Percentiles rank a stretch among this genome's conserved stretches.
Evolutionary conservation across 2,888 invertebrate genomes (phyloP).

Genomic region (Aleiodes testaceus): DNA sequence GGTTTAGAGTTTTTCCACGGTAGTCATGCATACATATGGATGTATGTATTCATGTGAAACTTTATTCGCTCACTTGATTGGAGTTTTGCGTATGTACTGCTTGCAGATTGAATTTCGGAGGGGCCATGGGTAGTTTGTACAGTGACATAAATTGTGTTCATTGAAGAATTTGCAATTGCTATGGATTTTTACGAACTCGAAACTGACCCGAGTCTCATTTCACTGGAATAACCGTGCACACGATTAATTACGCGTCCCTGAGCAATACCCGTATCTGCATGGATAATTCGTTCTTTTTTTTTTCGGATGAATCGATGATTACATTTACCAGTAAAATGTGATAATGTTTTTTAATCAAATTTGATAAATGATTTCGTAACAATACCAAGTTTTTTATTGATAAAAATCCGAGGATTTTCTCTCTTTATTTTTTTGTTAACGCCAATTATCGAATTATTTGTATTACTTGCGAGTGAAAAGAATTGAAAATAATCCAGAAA

Average conservation of each 20-base stretch:
- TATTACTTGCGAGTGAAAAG: too few species aligned
- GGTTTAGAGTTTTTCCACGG: constrained; percentile 3
- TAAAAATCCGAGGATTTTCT: too few species aligned
- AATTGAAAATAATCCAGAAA: too few species aligned
- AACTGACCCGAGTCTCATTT: constrained; percentile 14
- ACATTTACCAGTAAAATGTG: neutral
- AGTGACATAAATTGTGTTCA: constrained; percentile 25
- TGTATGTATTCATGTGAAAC: constrained; percentile 18
- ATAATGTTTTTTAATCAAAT: constrained; percentile 4
- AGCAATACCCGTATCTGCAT: constrained; percentile 16
- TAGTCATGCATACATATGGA: neutral
- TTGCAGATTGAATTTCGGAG: neutral
- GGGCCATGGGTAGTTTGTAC: constrained; percentile 1
- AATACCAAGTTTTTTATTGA: neutral
- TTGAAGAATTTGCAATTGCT: constrained; percentile 15
- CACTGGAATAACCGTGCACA: constrained; percentile 6
- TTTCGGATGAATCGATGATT: constrained; percentile 1
- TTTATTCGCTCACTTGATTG: constrained; percentile 18
- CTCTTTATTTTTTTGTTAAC: too few species aligned
- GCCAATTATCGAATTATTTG: too few species aligned
- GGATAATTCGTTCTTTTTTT: neutral
- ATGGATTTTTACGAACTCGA: constrained; percentile 1
- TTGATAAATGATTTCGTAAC: neutral
- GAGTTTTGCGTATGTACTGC: neutral
- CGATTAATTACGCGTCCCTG: constrained; percentile 25